phyloP scores from a whole-genome alignment of 2,113 vertebrate species.

The Actenoides hombroni region DNA sequence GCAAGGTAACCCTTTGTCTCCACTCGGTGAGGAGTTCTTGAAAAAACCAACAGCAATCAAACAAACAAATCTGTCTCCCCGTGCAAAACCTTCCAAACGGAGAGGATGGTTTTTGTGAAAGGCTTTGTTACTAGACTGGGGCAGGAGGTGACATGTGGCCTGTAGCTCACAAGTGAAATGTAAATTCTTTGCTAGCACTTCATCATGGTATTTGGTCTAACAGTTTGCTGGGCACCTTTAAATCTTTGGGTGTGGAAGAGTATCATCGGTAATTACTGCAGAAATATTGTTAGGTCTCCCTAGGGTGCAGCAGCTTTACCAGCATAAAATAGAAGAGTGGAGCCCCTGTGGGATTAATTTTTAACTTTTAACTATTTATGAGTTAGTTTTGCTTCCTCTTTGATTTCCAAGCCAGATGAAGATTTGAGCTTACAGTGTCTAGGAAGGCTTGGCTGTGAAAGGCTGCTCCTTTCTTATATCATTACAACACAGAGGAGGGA shows the following conservation, averaged over 20 bases:
- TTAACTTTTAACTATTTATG: not conserved
- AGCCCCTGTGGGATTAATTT: not conserved
- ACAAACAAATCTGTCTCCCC: not conserved
- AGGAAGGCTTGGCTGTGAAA: not conserved
- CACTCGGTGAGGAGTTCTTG: not conserved
- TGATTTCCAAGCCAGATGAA: not conserved
- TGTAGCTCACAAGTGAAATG: not conserved
- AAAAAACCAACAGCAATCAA: not conserved
- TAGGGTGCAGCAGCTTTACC: not conserved
- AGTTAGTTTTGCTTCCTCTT: not conserved
- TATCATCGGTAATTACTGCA: not conserved
- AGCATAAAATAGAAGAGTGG: not conserved
- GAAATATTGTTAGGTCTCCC: not conserved
- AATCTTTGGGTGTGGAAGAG: not conserved
- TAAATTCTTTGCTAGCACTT: not conserved
- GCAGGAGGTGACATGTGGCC: not conserved
- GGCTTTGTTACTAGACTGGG: not conserved
- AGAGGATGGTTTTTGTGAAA: not conserved
- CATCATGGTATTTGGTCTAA: not conserved
- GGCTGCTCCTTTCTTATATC: not conserved
- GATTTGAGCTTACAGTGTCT: not conserved
- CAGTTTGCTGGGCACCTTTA: not conserved
- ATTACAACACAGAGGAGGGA: not conserved
- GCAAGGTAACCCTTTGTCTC: not conserved
- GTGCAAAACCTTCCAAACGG: not conserved